A percentile compares a stretch with the other conserved stretches of the same genome.
phyloP scores from a whole-genome alignment of 2,888 invertebrate genomes.

The Palloptera scutellata region DNA sequence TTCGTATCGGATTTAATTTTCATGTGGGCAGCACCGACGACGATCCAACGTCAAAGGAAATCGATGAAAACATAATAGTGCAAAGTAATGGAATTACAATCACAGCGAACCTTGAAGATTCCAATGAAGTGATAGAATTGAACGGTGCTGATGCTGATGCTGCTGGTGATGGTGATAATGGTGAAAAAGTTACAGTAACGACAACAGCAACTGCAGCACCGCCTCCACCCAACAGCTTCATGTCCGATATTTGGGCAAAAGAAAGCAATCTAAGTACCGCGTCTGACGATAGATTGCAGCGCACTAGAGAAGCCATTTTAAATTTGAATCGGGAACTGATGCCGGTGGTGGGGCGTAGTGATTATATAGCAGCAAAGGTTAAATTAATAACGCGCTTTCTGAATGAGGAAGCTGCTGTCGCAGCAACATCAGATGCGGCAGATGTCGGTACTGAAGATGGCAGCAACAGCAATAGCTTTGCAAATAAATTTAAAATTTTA shows the following conservation, averaged over 20 bases:
- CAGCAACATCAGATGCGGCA: conserved; percentile 14
- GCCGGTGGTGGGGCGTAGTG: conserved; percentile 48
- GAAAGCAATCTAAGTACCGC: conserved; percentile 36
- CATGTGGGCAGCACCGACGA: conserved; percentile 37
- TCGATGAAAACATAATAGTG: conserved; percentile 18
- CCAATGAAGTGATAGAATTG: conserved; percentile 6
- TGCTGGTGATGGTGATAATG: conserved; percentile 18
- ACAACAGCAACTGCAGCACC: conserved; percentile 14
- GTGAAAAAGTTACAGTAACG: background rate
- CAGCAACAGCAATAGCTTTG: conserved; percentile 19
- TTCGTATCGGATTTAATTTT: conserved; percentile 48
- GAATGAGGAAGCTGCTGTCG: conserved; percentile 42
- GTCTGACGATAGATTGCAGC: conserved; percentile 38
- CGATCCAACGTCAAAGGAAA: conserved; percentile 28
- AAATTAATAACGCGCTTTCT: conserved; percentile 47
- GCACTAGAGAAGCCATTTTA: conserved; percentile 37
- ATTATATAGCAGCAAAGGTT: conserved; percentile 44
- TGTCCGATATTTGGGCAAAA: conserved; percentile 38
- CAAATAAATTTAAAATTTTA: conserved; percentile 42
- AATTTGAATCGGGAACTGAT: conserved; percentile 45
- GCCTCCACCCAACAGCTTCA: conserved; percentile 10
- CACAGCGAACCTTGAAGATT: conserved; percentile 32
- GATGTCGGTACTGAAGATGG: background rate
- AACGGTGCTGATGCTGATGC: conserved; percentile 4
- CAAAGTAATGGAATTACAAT: conserved; percentile 36